Conservation (phyloP, 2,113 vertebrate genomes). For the Prionailurus viverrinus region DNA sequence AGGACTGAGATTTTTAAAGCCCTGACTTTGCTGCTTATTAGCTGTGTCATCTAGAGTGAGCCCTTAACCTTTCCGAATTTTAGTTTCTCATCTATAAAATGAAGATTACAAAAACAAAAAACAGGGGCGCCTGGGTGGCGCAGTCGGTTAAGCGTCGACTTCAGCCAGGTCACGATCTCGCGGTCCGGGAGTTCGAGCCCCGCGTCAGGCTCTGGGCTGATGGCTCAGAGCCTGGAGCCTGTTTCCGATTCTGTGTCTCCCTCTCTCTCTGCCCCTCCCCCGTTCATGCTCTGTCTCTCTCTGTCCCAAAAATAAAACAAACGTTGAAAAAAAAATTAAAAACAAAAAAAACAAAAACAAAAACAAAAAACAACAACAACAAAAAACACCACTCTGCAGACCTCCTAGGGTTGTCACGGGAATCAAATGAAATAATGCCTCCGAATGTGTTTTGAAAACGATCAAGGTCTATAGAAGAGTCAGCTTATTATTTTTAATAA, state of each 20-base stretch:
- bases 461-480: not conserved
- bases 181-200: too few relatives aligned
- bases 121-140: too few relatives aligned
- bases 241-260: too few relatives aligned
- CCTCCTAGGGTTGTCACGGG: not conserved
- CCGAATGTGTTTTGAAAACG: not conserved
- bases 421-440: constrained; percentile 25
- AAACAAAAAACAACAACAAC: not conserved
- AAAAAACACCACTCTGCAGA: not conserved
- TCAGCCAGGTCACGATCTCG: too few relatives aligned
- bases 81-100: not conserved
- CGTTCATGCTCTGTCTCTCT: too few relatives aligned
- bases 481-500: constrained; percentile 39
- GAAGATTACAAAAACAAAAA: not conserved
- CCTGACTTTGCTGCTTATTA: not conserved
- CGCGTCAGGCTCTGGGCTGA: too few relatives aligned
- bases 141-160: too few relatives aligned
- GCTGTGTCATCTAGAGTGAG: not conserved
- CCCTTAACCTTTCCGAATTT: not conserved
- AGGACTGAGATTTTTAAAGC: not conserved
- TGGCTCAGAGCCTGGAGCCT: too few relatives aligned
- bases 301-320: too few relatives aligned
- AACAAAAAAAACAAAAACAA: not conserved
- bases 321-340: too few relatives aligned
- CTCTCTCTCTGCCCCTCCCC: too few relatives aligned